These are phyloP conservation scores for Epinephelus moara DNA, from an alignment of 2,113 vertebrate species.

Conservation along the genomic window DNA sequence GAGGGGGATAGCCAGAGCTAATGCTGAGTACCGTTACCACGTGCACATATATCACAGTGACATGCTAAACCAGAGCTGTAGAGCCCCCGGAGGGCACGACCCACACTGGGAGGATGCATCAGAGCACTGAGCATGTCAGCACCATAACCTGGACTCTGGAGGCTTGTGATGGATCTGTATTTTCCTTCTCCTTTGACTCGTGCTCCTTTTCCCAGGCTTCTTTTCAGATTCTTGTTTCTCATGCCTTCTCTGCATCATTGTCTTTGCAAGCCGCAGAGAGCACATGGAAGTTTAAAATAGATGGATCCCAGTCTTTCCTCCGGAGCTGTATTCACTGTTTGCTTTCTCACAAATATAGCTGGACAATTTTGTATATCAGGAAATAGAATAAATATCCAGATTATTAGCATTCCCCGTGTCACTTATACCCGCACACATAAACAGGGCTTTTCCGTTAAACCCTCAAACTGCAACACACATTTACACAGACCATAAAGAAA, in stretches of 20 bases:
- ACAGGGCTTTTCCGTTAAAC: conserved; percentile 38
- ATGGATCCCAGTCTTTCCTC: conserved; percentile 15
- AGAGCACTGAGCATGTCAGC: conserved; percentile 50
- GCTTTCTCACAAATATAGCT: conserved; percentile 33
- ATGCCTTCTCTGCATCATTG: not conserved
- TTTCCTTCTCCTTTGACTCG: conserved; percentile 1
- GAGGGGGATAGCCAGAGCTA: conserved; percentile 36
- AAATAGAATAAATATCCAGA: conserved; percentile 47
- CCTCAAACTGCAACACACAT: conserved; percentile 16
- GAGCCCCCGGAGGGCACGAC: conserved; percentile 35
- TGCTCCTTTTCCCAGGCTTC: not conserved
- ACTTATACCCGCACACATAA: conserved; percentile 14
- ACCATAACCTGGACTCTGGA: conserved; percentile 32
- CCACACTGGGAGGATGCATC: conserved; percentile 52
- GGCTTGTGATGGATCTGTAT: conserved; percentile 32
- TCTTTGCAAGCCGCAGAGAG: not conserved
- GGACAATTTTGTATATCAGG: conserved; percentile 30
- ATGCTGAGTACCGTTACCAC: conserved; percentile 8
- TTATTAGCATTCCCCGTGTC: conserved; percentile 37
- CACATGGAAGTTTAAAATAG: conserved; percentile 29
- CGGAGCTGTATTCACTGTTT: conserved; percentile 35
- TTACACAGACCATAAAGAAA: conserved; percentile 44
- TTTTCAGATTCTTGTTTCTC: conserved; percentile 10
- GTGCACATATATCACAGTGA: conserved; percentile 60
- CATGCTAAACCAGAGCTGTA: conserved; percentile 17